Conservation (phyloP, 2,888 invertebrate species). For the Cyclophora albipunctata region DNA sequence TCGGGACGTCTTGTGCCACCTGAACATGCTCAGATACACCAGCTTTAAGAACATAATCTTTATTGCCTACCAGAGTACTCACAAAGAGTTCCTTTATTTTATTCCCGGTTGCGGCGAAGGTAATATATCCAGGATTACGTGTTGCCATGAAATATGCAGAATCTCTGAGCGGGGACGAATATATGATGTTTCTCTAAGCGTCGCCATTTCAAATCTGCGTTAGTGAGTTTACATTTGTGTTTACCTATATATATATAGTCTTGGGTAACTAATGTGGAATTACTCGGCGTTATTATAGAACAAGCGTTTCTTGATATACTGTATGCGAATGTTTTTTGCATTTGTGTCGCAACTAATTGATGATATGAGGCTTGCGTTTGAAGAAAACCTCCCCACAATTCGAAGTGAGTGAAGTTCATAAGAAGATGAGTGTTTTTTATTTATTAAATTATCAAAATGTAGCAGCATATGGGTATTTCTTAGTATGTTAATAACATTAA, state of each 20-base stretch:
- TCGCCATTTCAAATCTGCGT: conserved; percentile 24
- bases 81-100: conserved; percentile 47
- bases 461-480: no score
- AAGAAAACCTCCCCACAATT: no score
- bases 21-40: conserved; percentile 29
- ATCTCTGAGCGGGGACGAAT: conserved; percentile 32
- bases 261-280: background rate
- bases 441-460: no score
- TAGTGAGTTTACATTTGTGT: conserved; percentile 19
- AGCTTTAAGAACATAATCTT: conserved; percentile 59
- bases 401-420: no score
- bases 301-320: no score
- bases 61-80: conserved; percentile 44
- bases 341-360: no score
- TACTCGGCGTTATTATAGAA: no score
- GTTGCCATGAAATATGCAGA: conserved; percentile 38
- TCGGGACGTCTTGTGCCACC: conserved; percentile 33
- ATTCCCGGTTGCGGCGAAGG: conserved; percentile 33
- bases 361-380: no score
- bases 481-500: no score
- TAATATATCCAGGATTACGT: conserved; percentile 42
- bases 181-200: conserved; percentile 30
- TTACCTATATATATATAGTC: background rate
- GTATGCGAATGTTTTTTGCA: no score
- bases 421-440: no score